phyloP scores from a whole-genome alignment of 2,888 invertebrate genomes.

The Ennomos quercinarius region DNA sequence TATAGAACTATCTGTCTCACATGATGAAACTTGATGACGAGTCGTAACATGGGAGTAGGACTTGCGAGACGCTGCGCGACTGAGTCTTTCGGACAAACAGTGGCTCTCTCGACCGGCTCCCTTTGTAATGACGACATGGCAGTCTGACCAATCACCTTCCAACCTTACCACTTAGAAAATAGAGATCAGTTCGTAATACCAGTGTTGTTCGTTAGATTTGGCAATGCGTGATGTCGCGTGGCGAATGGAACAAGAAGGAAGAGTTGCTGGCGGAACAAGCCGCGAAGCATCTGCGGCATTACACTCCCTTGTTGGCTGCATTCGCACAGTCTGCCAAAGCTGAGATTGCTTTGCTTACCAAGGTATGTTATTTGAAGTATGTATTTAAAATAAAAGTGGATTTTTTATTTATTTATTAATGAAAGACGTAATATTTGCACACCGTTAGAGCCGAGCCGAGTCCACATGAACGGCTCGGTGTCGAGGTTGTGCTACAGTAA shows the following conservation, averaged over 20 bases:
- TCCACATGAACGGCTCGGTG: conserved; percentile 48
- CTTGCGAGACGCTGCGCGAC: conserved; percentile 46
- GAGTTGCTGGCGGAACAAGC: conserved; percentile 98
- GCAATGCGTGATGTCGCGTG: conserved; percentile 97
- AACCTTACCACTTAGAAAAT: neutral
- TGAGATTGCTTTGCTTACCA: conserved; percentile 94
- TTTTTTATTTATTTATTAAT: no score
- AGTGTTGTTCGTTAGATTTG: conserved; percentile 88
- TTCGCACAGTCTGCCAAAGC: conserved; percentile 94
- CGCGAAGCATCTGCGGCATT: conserved; percentile 94
- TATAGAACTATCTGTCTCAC: conserved; percentile 16
- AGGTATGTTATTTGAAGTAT: conserved; percentile 66
- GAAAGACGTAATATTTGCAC: conserved; percentile 38
- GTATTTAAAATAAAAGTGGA: no score
- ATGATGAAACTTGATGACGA: conserved; percentile 85
- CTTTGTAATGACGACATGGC: conserved; percentile 71
- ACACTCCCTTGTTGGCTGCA: conserved; percentile 93
- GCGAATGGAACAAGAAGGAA: conserved; percentile 99
- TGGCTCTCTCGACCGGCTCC: conserved; percentile 38
- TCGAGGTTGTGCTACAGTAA: conserved; percentile 54
- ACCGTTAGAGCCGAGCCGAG: conserved; percentile 54
- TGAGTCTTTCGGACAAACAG: conserved; percentile 66
- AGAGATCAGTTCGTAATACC: conserved; percentile 1
- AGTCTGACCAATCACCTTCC: conserved; percentile 60
- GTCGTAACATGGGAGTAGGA: conserved; percentile 65